Conservation (phyloP, 1,140 invertebrate genomes). For the Penaeus chinensis region DNA sequence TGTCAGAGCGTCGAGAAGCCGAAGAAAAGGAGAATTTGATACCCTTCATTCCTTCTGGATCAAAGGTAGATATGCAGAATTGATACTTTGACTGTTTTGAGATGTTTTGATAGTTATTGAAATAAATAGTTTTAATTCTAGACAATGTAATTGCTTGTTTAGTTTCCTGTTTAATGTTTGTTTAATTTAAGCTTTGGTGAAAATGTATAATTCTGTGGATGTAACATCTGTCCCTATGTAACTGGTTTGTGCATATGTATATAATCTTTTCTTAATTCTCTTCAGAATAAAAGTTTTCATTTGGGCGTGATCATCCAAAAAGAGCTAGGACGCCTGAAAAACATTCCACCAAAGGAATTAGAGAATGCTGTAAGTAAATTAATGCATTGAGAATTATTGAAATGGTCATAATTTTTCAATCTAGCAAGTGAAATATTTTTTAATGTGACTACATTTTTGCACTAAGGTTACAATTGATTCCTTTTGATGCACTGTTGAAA, state of each 20-base stretch:
- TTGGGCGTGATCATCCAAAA: conserved; percentile 36
- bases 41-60: conserved; percentile 19
- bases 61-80: background rate
- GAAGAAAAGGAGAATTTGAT: conserved; percentile 2
- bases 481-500: too few species aligned
- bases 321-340: conserved; percentile 28
- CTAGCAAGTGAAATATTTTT: too few species aligned
- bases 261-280: background rate
- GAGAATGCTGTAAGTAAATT: too few species aligned
- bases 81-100: background rate
- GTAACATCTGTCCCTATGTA: background rate
- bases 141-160: background rate
- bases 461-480: too few species aligned
- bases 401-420: too few species aligned
- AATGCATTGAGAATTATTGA: too few species aligned
- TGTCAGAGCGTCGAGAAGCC: background rate
- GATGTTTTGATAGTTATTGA: background rate
- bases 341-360: too few species aligned
- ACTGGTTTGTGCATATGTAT: background rate
- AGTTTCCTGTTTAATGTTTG: background rate
- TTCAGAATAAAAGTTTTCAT: conserved; percentile 35
- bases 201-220: background rate
- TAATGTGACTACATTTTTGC: too few species aligned
- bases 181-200: background rate
- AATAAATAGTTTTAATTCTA: background rate